phyloP scores from a whole-genome alignment of 2,797 vertebrate genomes.

The Tarsius wallacei region DNA sequence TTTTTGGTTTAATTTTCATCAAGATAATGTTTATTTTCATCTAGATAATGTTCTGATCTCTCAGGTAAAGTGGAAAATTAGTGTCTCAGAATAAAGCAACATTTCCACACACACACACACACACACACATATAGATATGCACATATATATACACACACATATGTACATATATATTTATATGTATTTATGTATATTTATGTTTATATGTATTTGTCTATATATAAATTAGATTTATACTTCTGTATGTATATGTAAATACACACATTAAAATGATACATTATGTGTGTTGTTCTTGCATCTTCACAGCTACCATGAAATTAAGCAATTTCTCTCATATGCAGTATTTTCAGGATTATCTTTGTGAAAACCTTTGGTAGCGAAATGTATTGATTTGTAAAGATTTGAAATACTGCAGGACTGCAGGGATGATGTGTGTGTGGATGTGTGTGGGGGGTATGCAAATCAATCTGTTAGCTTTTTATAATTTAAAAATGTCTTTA shows the following conservation, averaged over 20 bases:
- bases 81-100: neutral
- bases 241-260: neutral
- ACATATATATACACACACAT: neutral
- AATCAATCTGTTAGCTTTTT: neutral
- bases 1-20: slow-evolving; percentile 40
- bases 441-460: neutral
- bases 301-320: slow-evolving; percentile 14
- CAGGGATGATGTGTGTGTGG: neutral
- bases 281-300: neutral
- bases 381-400: neutral
- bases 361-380: neutral
- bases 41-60: slow-evolving; percentile 23
- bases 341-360: neutral
- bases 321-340: neutral
- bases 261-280: neutral
- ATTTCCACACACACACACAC: neutral
- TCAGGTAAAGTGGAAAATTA: neutral
- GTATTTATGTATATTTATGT: too few relatives aligned
- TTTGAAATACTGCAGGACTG: slow-evolving; percentile 25
- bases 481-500: neutral
- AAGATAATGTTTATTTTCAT: neutral
- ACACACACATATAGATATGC: neutral
- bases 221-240: neutral
- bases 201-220: too few relatives aligned
- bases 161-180: too few relatives aligned